phyloP scores from a whole-genome alignment of 2,888 invertebrate genomes.

The Nephrotoma appendiculata region DNA sequence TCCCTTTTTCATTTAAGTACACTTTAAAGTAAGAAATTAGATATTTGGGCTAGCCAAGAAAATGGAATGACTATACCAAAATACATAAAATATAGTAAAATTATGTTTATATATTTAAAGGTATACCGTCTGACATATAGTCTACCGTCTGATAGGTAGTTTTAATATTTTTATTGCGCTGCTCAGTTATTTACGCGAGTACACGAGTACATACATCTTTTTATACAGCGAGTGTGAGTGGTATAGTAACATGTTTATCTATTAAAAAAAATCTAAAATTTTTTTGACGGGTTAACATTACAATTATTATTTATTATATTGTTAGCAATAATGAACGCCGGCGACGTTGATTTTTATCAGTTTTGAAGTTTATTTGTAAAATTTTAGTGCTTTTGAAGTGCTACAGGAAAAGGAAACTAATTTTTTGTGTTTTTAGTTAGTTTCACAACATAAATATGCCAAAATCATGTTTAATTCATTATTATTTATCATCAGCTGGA shows the following conservation, averaged over 20 bases:
- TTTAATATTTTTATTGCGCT: background rate
- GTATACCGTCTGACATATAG: background rate
- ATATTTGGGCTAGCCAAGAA: background rate
- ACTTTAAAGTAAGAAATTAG: background rate
- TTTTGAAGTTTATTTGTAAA: background rate
- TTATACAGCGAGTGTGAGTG: too few relatives aligned
- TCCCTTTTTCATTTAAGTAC: background rate
- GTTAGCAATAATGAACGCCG: background rate
- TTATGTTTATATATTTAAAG: background rate
- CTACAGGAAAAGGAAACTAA: background rate
- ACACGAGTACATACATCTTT: too few relatives aligned
- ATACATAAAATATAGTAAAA: background rate
- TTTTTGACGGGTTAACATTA: background rate
- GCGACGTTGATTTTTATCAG: background rate
- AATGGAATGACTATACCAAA: background rate
- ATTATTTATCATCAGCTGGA: too few relatives aligned
- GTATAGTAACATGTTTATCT: background rate
- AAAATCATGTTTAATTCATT: too few relatives aligned
- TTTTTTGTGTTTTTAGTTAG: constrained; percentile 4
- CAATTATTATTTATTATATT: background rate
- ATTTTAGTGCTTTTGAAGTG: background rate
- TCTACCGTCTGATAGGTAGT: background rate
- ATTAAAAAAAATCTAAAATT: background rate
- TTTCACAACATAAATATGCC: too few relatives aligned
- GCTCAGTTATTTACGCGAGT: background rate